Percentiles rank a stretch among this genome's conserved stretches.
phyloP scores from a whole-genome alignment of 2,797 vertebrate species.

The Anguilla marmorata region DNA sequence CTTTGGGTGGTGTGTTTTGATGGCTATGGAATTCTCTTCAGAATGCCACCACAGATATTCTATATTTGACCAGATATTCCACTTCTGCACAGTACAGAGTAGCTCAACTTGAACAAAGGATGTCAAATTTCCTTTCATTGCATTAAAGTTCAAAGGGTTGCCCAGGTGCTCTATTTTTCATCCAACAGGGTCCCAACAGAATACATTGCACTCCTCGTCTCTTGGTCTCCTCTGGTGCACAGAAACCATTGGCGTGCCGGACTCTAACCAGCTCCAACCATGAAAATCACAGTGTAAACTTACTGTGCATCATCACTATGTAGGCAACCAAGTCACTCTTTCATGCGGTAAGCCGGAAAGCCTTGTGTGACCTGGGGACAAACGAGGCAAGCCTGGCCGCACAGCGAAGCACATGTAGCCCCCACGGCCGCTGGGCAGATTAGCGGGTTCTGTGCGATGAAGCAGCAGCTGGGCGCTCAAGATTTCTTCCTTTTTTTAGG shows the following conservation, averaged over 20 bases:
- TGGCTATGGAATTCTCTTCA: background rate
- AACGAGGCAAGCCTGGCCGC: background rate
- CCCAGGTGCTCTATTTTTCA: background rate
- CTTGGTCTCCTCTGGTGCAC: background rate
- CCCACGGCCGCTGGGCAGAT: background rate
- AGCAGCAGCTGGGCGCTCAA: background rate
- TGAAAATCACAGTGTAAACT: background rate
- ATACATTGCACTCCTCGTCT: background rate
- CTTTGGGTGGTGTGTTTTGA: background rate
- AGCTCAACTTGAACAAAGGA: background rate
- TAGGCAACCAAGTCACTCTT: background rate
- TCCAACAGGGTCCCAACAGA: background rate
- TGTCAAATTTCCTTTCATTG: background rate
- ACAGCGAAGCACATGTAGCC: too few relatives aligned
- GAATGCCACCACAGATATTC: background rate
- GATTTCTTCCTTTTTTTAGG: background rate
- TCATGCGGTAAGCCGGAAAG: background rate
- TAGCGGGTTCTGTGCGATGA: background rate
- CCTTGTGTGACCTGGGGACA: background rate
- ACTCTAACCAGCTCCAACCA: background rate
- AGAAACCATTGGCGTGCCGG: background rate
- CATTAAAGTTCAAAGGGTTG: background rate
- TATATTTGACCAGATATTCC: background rate
- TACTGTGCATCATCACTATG: background rate
- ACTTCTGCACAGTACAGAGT: background rate